Evolutionary conservation across 2,113 vertebrate genomes (phyloP).

Genomic region (Pelvicachromis taeniatus): DNA sequence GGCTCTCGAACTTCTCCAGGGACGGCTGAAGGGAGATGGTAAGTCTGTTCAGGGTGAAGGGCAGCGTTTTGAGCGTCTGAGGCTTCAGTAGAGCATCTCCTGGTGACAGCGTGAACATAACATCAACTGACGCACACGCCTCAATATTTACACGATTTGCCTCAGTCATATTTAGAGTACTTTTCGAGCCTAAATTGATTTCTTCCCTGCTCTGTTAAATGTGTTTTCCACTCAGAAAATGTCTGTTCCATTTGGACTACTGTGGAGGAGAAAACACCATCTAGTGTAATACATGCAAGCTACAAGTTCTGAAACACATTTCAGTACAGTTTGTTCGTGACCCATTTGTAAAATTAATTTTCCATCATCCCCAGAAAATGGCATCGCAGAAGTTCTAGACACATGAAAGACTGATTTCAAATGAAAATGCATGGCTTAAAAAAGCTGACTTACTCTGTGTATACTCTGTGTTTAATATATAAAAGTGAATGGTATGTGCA

Average conservation of each 20-base stretch:
- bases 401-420: background rate
- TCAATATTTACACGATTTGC: background rate
- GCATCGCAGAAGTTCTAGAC: background rate
- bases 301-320: background rate
- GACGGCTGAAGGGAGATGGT: constrained; percentile 81
- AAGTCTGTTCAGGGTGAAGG: constrained; percentile 78
- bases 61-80: constrained; percentile 72
- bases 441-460: background rate
- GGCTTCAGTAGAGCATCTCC: constrained; percentile 82
- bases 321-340: background rate
- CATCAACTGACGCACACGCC: background rate
- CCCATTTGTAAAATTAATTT: background rate
- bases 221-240: background rate
- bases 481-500: background rate
- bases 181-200: background rate
- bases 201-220: background rate
- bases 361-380: background rate
- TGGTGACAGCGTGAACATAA: constrained; percentile 35
- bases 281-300: background rate
- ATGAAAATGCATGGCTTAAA: background rate
- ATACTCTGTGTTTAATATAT: background rate
- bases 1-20: constrained; percentile 86
- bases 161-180: background rate
- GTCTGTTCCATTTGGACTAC: background rate
- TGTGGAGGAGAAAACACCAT: background rate